A percentile compares a stretch with the other conserved stretches of the same genome.
Conservation (phyloP, 2,797 vertebrate genomes). For the Rhadinocentrus ornatus region DNA sequence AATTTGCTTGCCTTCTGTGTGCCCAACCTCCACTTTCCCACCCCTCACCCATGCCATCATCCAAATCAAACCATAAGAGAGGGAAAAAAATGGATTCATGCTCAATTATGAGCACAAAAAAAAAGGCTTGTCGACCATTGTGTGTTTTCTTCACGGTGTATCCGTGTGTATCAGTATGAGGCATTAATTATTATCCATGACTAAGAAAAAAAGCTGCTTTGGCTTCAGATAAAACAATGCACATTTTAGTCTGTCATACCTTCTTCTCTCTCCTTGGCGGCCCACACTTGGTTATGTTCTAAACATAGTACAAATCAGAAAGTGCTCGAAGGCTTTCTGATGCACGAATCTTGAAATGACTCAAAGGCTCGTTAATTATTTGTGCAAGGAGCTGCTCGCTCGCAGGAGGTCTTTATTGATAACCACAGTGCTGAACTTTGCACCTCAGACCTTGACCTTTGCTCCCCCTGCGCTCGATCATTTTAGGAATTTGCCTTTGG, state of each 20-base stretch:
- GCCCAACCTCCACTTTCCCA: conserved; percentile 55
- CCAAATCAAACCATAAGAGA: conserved; percentile 24
- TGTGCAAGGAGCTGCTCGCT: conserved; percentile 52
- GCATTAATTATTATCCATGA: conserved; percentile 34
- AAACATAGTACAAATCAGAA: conserved; percentile 49
- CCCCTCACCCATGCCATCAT: conserved; percentile 40
- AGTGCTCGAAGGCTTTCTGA: conserved; percentile 28
- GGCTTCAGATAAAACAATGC: conserved; percentile 29
- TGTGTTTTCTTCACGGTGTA: conserved; percentile 8
- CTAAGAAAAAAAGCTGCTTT: conserved; percentile 27
- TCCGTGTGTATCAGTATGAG: conserved; percentile 32
- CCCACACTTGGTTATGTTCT: conserved; percentile 45
- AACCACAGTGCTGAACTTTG: conserved; percentile 72
- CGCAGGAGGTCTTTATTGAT: conserved; percentile 76
- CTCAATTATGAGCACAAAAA: conserved; percentile 39
- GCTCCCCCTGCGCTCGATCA: conserved; percentile 65
- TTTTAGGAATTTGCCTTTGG: conserved; percentile 71
- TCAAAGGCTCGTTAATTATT: conserved; percentile 74
- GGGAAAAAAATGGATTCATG: conserved; percentile 10
- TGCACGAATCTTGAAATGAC: conserved; percentile 23
- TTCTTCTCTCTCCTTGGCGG: conserved; percentile 13
- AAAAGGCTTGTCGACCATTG: conserved; percentile 4
- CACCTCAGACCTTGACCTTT: conserved; percentile 76
- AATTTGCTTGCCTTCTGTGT: conserved; percentile 46
- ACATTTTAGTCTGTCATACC: conserved; percentile 36